Base-by-base conservation (phyloP, 2,888 invertebrate species). In the Parelbella ahira region DNA sequence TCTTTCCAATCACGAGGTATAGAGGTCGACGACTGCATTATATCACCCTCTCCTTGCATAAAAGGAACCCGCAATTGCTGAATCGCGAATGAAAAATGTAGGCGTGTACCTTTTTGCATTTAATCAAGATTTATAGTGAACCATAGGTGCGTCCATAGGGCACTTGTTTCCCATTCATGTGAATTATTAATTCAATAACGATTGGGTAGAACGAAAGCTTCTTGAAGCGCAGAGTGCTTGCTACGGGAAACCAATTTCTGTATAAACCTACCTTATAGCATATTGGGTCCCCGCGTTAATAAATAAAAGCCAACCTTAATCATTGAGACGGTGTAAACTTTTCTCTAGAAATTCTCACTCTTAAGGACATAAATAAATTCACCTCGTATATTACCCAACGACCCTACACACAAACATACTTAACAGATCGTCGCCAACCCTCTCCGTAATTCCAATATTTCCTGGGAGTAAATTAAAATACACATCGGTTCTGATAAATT, bases 401-500 rank as follows among this genome's bases (percentile, higher is more conserved):
- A 32, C 20, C 23, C 21, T 41, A 47, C 45, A 44, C 30, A 38
- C 21, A 44, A 48, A 51, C 23, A 45, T 47, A 51, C 47, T 48
- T 51, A 45, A 37, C 41, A 29, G 37, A 27, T 21, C 21, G 15
- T 27, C 33, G 6, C 9, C 19, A 24, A 24, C 8, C 11, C 21
- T 30, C 7, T 7, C 41, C 21, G 6, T 11, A 19, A 11, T 34
- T 11, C 7, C 8, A n/a, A 28, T 28, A 28, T 11, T 10, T 28
- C n/a, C 21, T 28, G 21, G 13, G 23, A 27, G 25, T 21, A 15
- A 27, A 34, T 21, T 10, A 20, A 41, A 27, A 32, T 4, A 11
- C 6, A 30, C 30, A 23, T 38, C 15, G 18, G 4, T 13, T n/a
- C 10, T 12, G 21, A 13, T 33, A 13, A 19, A 20, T 30, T 39